A percentile compares a stretch with the other conserved stretches of the same genome.
phyloP scores from a whole-genome alignment of 2,888 invertebrate species.

The Theretra japonica region DNA sequence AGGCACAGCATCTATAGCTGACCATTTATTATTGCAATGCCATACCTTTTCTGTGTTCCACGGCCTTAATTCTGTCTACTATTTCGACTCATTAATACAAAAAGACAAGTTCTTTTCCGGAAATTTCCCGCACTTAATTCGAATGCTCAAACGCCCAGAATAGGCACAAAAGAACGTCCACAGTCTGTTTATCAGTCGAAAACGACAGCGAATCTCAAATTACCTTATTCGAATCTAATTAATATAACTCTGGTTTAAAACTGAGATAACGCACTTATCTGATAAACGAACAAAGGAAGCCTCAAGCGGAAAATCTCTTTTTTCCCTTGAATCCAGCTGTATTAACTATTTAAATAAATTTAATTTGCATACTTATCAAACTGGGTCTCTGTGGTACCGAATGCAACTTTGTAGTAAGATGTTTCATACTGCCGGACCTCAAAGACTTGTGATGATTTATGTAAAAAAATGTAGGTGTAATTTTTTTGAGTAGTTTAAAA shows the following conservation, averaged over 20 bases:
- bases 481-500: too few relatives aligned
- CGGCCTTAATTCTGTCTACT: too few relatives aligned
- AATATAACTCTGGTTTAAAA: background rate
- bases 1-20: too few relatives aligned
- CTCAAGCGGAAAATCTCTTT: constrained; percentile 18
- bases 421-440: background rate
- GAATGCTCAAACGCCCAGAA: background rate
- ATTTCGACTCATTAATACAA: too few relatives aligned
- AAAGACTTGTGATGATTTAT: background rate
- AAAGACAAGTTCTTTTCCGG: too few relatives aligned
- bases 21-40: too few relatives aligned
- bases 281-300: constrained; percentile 23
- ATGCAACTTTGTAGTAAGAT: constrained; percentile 23
- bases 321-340: constrained; percentile 6
- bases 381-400: constrained; percentile 36
- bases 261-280: constrained; percentile 28
- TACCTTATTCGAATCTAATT: constrained; percentile 12
- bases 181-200: background rate
- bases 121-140: background rate
- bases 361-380: constrained; percentile 48
- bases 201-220: constrained; percentile 5
- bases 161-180: background rate
- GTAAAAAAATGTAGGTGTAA: background rate
- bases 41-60: too few relatives aligned
- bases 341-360: constrained; percentile 31